These are phyloP conservation scores for Hippopotamyrus pictus DNA, from an alignment of 2,797 vertebrate genomes.

Conservation along the genomic window DNA sequence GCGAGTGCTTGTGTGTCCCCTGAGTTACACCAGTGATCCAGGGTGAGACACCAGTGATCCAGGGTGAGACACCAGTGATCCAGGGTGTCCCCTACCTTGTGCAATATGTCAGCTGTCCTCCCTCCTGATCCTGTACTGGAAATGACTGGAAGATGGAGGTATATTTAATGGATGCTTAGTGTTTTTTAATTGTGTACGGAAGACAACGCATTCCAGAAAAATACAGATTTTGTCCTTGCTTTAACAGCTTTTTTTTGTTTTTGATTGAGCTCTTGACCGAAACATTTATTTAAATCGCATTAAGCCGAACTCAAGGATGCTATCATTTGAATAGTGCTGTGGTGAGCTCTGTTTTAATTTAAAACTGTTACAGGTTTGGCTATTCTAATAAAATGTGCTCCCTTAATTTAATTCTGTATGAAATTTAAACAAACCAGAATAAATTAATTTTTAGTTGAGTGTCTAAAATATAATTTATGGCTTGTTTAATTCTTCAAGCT, in stretches of 20 bases:
- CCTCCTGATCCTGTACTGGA: neutral
- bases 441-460: neutral
- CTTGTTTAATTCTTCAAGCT: neutral
- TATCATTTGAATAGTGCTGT: neutral
- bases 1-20: neutral
- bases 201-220: neutral
- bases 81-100: neutral
- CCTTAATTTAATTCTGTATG: neutral
- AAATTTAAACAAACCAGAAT: slow-evolving; percentile 3
- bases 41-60: neutral
- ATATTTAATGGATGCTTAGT: neutral
- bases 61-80: neutral
- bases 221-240: neutral
- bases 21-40: neutral
- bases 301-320: neutral
- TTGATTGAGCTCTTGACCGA: neutral
- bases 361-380: neutral
- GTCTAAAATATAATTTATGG: neutral
- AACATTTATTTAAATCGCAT: neutral
- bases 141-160: neutral
- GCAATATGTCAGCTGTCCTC: neutral
- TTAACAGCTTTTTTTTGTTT: neutral
- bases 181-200: neutral
- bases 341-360: neutral
- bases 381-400: neutral